Base-by-base conservation (phyloP, 53 echinoderm and acorn worm species). In the Paracentrotus lividus region DNA sequence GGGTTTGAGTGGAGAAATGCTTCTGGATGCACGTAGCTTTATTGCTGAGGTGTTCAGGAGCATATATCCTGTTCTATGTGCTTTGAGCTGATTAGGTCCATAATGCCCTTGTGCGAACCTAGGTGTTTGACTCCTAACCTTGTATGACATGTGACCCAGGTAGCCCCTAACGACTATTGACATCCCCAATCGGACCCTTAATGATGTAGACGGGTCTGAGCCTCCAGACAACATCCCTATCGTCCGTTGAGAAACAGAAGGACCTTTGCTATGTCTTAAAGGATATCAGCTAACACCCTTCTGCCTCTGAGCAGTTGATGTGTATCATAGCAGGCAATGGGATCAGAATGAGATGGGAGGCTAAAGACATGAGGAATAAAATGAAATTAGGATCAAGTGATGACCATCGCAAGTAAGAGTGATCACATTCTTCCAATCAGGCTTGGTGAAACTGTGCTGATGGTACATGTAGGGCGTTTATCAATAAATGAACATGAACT, bases 91-190 rank as follows among this genome's bases (percentile, higher is more conserved):
- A 45, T 81, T 45, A n/a, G 9, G 21, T 47, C 45, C 10, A 47
- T 45, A 81, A 47, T 45, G 10, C 81, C 81, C 7, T 8, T 24
- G 47, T 47, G 47, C 0, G 3, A 13, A 27, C 26, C 4, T 45
- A 9, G 47, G 44, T 81, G 44, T 18, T 16, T 13, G 26, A 27
- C 45, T n/a, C 24, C 10, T 10, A 26, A 47, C n/a, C 45, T 9
- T 47, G 81, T 44, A 26, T 2, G 81, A 81, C n/a, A 26, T 45
- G 81, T 81, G 49, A 81, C 44, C 45, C 81, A 3, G 81, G 81
- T 81, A 47, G 3, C 81, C 47, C 47, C 49, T 81, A 81, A 81
- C 47, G 13, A 13, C 47, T 47, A 81, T 81, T 81, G 81, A 47
- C 81, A 81, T 12, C 47, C 81, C n/a, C 45, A 45, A 81, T 81